These are phyloP conservation scores for Delichon dasypus DNA, from an alignment of 2,797 vertebrate species.

Conservation along the genomic window DNA sequence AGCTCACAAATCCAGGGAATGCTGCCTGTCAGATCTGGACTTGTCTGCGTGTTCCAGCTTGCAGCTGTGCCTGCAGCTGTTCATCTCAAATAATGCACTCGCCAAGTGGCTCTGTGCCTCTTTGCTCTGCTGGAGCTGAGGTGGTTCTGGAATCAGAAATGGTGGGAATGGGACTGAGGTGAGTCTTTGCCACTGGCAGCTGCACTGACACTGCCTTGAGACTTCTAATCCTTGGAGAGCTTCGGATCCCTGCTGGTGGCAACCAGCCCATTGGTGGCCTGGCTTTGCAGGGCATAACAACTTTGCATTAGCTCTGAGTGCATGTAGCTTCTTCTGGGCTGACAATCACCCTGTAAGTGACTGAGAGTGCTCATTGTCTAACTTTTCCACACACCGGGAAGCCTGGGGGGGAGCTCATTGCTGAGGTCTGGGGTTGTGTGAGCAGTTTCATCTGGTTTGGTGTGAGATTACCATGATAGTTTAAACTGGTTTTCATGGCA, in stretches of 20 bases:
- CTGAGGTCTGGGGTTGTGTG: background rate
- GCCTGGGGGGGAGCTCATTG: background rate
- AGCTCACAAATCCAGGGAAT: background rate
- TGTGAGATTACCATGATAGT: background rate
- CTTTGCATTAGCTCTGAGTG: background rate
- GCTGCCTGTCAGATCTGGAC: background rate
- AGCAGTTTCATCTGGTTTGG: background rate
- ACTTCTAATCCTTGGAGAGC: background rate
- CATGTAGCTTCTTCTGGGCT: background rate
- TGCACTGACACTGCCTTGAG: background rate
- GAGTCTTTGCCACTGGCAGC: background rate
- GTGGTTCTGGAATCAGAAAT: background rate
- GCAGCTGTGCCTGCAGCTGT: background rate
- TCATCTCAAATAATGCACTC: background rate
- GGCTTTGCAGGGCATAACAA: background rate
- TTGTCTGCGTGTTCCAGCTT: background rate
- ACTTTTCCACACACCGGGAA: background rate
- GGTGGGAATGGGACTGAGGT: rapidly evolving
- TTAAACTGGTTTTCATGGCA: background rate
- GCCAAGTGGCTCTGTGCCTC: background rate
- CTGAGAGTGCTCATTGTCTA: rapidly evolving
- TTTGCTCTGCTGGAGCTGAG: background rate
- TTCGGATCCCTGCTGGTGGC: background rate
- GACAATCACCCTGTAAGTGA: background rate
- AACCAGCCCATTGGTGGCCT: rapidly evolving